Percentiles rank a stretch among this genome's conserved stretches.
These are phyloP conservation scores for Campylomormyrus numenius DNA, from an alignment of 2,113 vertebrate species.

Conservation along the genomic window DNA sequence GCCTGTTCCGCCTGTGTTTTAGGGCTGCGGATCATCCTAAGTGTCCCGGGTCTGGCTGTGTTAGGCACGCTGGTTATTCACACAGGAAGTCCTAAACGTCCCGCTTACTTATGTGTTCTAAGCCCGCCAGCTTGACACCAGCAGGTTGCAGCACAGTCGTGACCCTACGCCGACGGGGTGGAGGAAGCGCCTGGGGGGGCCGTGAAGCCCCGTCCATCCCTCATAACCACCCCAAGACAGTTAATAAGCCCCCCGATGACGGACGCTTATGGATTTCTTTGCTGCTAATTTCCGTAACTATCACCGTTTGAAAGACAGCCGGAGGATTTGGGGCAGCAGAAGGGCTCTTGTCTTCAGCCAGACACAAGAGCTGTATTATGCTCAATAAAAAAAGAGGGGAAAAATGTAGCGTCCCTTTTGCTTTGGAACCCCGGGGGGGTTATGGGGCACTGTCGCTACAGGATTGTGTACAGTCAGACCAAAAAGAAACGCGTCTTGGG, in stretches of 20 bases:
- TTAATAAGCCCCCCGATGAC: conserved; percentile 91
- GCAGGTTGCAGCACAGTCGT: not conserved
- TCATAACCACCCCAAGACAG: conserved; percentile 70
- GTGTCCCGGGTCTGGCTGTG: not conserved
- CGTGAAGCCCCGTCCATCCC: conserved; percentile 55
- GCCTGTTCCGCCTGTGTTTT: not conserved
- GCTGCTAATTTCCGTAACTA: conserved; percentile 98
- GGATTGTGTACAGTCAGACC: conserved; percentile 27
- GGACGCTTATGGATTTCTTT: conserved; percentile 91
- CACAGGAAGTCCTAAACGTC: not conserved
- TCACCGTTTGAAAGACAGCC: conserved; percentile 95
- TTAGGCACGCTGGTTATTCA: not conserved
- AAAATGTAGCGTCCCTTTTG: conserved; percentile 45
- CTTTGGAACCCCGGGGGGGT: conserved; percentile 40
- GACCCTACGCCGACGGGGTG: not conserved
- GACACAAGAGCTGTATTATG: conserved; percentile 89
- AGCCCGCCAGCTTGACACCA: not conserved
- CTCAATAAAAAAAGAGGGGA: conserved; percentile 52
- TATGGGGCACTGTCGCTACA: conserved; percentile 42
- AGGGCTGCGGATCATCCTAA: not conserved
- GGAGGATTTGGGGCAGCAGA: conserved; percentile 70
- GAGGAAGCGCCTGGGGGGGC: conserved; percentile 38
- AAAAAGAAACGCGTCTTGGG: not conserved
- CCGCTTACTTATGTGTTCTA: not conserved
- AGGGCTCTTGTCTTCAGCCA: conserved; percentile 66